Evolutionary conservation across 2,888 invertebrate species (phyloP).

Genomic region (Alloplasta piceator): DNA sequence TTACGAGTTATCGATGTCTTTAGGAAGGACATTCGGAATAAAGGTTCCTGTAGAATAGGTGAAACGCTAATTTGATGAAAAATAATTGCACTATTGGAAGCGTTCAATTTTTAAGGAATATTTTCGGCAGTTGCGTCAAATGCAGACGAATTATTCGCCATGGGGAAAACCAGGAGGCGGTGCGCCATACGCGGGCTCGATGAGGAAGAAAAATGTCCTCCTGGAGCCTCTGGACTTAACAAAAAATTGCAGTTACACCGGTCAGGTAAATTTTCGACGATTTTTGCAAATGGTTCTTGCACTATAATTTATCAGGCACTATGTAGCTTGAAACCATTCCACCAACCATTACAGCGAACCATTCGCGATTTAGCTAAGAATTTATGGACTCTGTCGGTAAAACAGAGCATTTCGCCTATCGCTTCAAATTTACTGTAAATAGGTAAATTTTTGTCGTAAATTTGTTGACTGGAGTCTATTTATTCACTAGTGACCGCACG

Average conservation of each 20-base stretch:
- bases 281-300: neutral
- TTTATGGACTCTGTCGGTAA: too few relatives aligned
- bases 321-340: neutral
- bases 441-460: too few relatives aligned
- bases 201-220: conserved; percentile 88
- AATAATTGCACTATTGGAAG: neutral
- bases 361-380: too few relatives aligned
- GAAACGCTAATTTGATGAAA: neutral
- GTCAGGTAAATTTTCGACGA: conserved; percentile 68
- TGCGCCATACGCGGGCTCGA: conserved; percentile 85
- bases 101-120: conserved; percentile 15
- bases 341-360: too few relatives aligned
- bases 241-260: conserved; percentile 61
- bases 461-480: too few relatives aligned
- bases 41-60: too few relatives aligned
- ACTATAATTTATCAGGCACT: conserved; percentile 21
- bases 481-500: neutral
- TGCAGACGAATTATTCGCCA: conserved; percentile 90
- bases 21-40: too few relatives aligned
- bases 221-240: conserved; percentile 84
- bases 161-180: conserved; percentile 92
- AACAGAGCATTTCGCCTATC: too few relatives aligned
- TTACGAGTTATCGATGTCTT: too few relatives aligned
- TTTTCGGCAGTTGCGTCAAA: conserved; percentile 86
- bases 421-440: too few relatives aligned